Percentiles rank a stretch among this genome's conserved stretches.
phyloP scores from a whole-genome alignment of 92 coral and sea anemone genomes.

The Phenganax subtilis region DNA sequence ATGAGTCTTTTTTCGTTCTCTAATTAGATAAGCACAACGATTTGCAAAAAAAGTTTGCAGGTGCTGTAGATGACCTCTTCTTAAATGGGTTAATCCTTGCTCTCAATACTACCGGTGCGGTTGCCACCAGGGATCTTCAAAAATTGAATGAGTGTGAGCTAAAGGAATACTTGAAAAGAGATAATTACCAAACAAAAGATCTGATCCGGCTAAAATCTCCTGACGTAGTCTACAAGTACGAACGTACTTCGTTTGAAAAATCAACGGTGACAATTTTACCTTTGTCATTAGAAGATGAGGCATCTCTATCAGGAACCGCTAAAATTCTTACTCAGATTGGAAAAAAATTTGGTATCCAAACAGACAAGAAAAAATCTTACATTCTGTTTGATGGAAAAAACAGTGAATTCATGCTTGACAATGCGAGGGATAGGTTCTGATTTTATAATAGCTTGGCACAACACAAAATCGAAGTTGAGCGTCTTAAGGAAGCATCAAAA shows the following conservation, averaged over 20 bases:
- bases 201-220: neutral
- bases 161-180: neutral
- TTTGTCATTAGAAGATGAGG: constrained; percentile 2
- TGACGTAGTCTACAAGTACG: neutral
- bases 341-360: neutral
- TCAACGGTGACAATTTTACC: constrained; percentile 1
- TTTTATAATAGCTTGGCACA: neutral
- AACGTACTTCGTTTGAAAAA: neutral
- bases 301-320: constrained; percentile 5
- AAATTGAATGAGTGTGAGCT: neutral
- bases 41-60: neutral
- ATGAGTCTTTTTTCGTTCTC: neutral
- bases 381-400: constrained; percentile 6
- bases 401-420: neutral
- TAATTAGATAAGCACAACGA: neutral
- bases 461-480: neutral
- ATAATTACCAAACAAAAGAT: neutral
- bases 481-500: constrained; percentile 2
- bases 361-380: neutral
- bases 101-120: neutral
- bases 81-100: neutral
- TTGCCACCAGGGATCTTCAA: neutral
- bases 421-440: no score
- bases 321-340: neutral
- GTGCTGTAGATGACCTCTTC: neutral